Base-by-base conservation (phyloP, 1,140 invertebrate genomes). In the Steinernema feltiae region DNA sequence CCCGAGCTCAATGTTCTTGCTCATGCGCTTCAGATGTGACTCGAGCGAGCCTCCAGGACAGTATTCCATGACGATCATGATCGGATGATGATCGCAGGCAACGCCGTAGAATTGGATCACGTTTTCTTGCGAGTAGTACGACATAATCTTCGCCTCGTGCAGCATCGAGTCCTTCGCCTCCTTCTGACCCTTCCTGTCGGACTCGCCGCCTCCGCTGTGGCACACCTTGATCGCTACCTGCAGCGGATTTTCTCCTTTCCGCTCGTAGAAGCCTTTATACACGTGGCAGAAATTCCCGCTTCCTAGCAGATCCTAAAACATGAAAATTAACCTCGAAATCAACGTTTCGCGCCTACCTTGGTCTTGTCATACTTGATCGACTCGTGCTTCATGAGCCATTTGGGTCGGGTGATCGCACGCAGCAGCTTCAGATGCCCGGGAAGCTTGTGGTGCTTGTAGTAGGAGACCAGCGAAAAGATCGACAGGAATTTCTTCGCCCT, bases 31-130 rank as follows among this genome's bases (percentile, higher is more conserved):
- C 24, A 81, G 53, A 71, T 82, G 80, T 53, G 41, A 35, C 21
- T 78, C 79, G 46, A 81, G 71, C 48, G 63, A 72, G n/a, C 79
- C 79, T 18, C 79, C 79, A 3, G 74, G 17, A 53, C 79, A 80
- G 29, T 69, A 74, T 63, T 80, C 79, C 78, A 80, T 74, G 15
- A 74, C 71, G n/a, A 80, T 70, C 48, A 80, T 71, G 32, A 80
- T 72, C 0, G 79, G 79, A 17, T 70, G 72, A 32, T 63, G 30
- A 27, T 76, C 78, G 46, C 76, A 73, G 2, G 79, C 78, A 18
- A 80, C 69, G 27, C 79, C 79, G 70, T 73, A 77, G 48, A 80
- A 46, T 18, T 73, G 72, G 41, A 73, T 73, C 12, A 73, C 35
- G 27, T 73, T 35, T 24, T 48, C 27, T 48, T 73, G 72, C 31